These are phyloP conservation scores for Microcebus murinus DNA, from an alignment of 2,113 vertebrate species.

Conservation along the genomic window DNA sequence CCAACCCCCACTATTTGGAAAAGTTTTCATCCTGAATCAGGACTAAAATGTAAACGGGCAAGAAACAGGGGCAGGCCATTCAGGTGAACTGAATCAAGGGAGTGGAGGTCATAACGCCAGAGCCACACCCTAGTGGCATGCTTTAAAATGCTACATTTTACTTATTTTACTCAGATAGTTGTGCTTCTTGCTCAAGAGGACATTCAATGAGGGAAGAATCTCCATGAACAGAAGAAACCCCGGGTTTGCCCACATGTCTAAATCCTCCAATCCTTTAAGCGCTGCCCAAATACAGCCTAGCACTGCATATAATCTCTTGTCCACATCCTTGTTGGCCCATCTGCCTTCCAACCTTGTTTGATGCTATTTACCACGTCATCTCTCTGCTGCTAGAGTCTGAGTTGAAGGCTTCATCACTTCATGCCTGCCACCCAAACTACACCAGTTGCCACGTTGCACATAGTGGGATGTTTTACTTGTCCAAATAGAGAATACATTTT, in stretches of 20 bases:
- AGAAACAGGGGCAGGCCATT: neutral
- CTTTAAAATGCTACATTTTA: neutral
- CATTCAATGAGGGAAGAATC: neutral
- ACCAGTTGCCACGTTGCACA: neutral
- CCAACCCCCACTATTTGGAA: neutral
- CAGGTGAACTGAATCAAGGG: neutral
- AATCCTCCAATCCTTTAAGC: neutral
- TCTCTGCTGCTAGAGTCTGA: neutral
- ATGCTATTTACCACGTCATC: neutral
- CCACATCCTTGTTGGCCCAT: fast-evolving
- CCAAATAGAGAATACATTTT: neutral
- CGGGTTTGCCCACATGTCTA: neutral
- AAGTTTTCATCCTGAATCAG: neutral
- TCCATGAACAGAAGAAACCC: neutral
- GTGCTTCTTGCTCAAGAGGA: neutral
- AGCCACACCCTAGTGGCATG: neutral
- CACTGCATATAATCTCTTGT: neutral
- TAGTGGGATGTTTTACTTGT: neutral
- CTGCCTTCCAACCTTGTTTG: neutral
- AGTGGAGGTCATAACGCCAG: neutral
- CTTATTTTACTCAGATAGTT: neutral
- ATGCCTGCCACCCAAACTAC: neutral
- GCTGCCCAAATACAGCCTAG: neutral
- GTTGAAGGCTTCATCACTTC: no score
- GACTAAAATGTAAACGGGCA: neutral